Base-by-base conservation (phyloP, 2,888 invertebrate genomes). In the Onthophagus sagittarius region DNA sequence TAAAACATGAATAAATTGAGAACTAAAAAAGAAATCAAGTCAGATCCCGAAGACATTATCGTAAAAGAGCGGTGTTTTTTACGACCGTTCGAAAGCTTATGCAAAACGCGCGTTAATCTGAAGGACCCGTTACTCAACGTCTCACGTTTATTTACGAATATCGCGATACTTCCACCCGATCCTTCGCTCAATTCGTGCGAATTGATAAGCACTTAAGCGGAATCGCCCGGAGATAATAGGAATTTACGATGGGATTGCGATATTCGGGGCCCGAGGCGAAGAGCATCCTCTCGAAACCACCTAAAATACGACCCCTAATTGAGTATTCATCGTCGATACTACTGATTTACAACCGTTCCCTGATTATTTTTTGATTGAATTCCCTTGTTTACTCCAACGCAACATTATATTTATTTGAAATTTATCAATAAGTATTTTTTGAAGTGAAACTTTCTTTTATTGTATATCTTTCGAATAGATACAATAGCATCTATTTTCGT, bases 261-360 rank as follows among this genome's bases (percentile, higher is more conserved):
- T 71, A 69, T 70, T 69, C 70, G 15, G 15, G 23, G 23, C 23
- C 11, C 39, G 15, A 62, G 63, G 72, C 15, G 33, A 75, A 78
- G 77, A 76, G 76, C 73, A 64, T 11, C 39, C 11, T 53, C 23
- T 23, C 23, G 23, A 23, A 23, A 53, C 39, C 39, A 73, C 71
- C 77, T 79, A 77, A 80, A 79, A 79, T 79, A 79, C 77, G 77
- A 72, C 74, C 75, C 77, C 79, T 81, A 80, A 81, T 81, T 81
- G 80, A 79, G 79, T 80, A 79, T 81, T 80, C 80, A 80, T 79
- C 80, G 75, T 77, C 77, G 79, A 79, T 80, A 78, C 77, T 74
- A 77, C 78, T 78, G 79, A 80, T 79, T 80, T 79, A 78, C 76
- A 75, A 75, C 77, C 70, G 76, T 78, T 73, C 74, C 64, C 73